Evolutionary conservation across 2,888 invertebrate species (phyloP).

Genomic region (Periphyllus acericola): DNA sequence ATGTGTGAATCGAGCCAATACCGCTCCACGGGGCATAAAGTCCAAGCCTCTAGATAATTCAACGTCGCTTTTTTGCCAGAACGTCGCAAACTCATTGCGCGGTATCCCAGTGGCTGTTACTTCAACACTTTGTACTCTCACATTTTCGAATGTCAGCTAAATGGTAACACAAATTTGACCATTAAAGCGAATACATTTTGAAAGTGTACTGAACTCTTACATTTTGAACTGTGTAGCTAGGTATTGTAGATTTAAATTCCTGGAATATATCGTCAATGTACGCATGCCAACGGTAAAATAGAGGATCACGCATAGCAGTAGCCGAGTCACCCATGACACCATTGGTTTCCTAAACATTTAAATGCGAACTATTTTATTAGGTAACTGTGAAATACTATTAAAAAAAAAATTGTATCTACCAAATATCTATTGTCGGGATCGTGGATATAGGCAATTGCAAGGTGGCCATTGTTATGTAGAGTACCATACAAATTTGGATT

Average conservation of each 20-base stretch:
- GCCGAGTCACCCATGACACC: conserved; percentile 86
- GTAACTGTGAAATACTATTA: too few relatives aligned
- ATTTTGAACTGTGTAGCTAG: conserved; percentile 73
- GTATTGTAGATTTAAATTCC: conserved; percentile 77
- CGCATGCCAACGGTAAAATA: conserved; percentile 87
- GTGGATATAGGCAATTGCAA: conserved; percentile 79
- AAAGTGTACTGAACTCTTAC: conserved; percentile 67
- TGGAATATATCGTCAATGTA: conserved; percentile 82
- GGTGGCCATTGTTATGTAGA: conserved; percentile 85
- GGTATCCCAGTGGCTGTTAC: conserved; percentile 71
- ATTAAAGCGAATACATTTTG: background rate
- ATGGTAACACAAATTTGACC: conserved; percentile 59
- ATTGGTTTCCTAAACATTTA: conserved; percentile 75
- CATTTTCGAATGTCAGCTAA: conserved; percentile 75
- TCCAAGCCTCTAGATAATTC: conserved; percentile 84
- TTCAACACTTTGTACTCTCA: conserved; percentile 73
- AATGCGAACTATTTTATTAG: too few relatives aligned
- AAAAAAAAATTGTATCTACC: conserved; percentile 68
- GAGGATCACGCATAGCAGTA: conserved; percentile 87
- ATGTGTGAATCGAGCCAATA: conserved; percentile 80
- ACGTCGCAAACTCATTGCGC: conserved; percentile 74
- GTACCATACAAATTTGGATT: conserved; percentile 81
- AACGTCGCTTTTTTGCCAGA: conserved; percentile 83
- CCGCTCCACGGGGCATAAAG: conserved; percentile 80
- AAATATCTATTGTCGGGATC: conserved; percentile 82